These are phyloP conservation scores for Papilio dardanus DNA, from an alignment of 1,140 invertebrate species.

Conservation along the genomic window DNA sequence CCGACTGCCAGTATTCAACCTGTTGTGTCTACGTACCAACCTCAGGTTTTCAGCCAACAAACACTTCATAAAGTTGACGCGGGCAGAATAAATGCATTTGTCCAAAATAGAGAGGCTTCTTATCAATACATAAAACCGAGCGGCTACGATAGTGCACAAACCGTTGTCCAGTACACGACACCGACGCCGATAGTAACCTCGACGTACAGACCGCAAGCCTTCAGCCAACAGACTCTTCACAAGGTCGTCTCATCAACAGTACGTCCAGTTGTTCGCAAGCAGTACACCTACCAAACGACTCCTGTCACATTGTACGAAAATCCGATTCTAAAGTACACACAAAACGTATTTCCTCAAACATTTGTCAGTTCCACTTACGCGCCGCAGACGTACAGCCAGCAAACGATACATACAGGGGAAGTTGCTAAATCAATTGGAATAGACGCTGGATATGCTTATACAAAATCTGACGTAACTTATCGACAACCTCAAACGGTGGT, in stretches of 20 bases:
- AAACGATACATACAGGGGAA: slow-evolving; percentile 54
- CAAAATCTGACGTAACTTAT: slow-evolving; percentile 50
- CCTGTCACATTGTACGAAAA: slow-evolving; percentile 63
- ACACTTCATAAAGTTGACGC: slow-evolving; percentile 64
- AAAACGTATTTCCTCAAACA: slow-evolving; percentile 53
- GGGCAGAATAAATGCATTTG: slow-evolving; percentile 49
- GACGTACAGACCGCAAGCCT: slow-evolving; percentile 51
- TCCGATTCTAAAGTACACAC: slow-evolving; percentile 62
- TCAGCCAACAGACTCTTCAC: slow-evolving; percentile 58
- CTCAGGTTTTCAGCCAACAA: slow-evolving; percentile 64
- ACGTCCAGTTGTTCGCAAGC: slow-evolving; percentile 40
- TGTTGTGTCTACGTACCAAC: slow-evolving; percentile 47
- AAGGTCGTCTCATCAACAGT: slow-evolving; percentile 53
- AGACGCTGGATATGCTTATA: slow-evolving; percentile 44
- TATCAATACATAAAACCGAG: slow-evolving; percentile 47
- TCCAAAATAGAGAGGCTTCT: slow-evolving; percentile 46
- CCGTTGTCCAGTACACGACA: slow-evolving; percentile 52
- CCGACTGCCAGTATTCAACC: slow-evolving; percentile 46
- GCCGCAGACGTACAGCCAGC: slow-evolving; percentile 52
- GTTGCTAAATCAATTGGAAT: slow-evolving; percentile 40
- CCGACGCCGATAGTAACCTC: slow-evolving; percentile 47
- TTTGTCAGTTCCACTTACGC: slow-evolving; percentile 48
- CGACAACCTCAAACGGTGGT: slow-evolving; percentile 50
- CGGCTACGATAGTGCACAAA: slow-evolving; percentile 52
- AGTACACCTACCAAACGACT: slow-evolving; percentile 40